Conservation (phyloP, 2,113 vertebrate genomes). For the Burhinus bistriatus region DNA sequence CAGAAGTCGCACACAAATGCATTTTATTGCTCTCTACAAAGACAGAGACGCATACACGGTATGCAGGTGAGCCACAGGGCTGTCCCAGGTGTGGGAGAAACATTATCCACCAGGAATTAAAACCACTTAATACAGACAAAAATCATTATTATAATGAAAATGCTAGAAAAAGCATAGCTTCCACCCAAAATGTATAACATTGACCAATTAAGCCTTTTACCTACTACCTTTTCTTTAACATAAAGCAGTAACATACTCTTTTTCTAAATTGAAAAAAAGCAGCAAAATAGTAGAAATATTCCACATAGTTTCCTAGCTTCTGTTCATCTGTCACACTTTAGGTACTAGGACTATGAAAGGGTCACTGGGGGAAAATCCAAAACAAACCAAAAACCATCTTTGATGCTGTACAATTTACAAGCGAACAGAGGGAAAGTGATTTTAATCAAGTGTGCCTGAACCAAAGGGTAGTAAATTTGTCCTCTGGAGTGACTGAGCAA, state of each 20-base stretch:
- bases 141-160: conserved; percentile 62
- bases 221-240: conserved; percentile 42
- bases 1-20: conserved; percentile 13
- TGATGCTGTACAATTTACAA: background rate
- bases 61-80: conserved; percentile 14
- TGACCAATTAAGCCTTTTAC: background rate
- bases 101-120: conserved; percentile 30
- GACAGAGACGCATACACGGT: conserved; percentile 34
- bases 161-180: conserved; percentile 39
- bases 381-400: background rate
- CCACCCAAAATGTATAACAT: conserved; percentile 41
- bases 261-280: conserved; percentile 26
- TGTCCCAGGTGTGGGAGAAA: conserved; percentile 42
- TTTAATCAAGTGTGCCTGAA: background rate
- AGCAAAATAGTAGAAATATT: conserved; percentile 53
- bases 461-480: background rate
- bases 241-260: conserved; percentile 22
- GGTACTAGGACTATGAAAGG: background rate
- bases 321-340: background rate
- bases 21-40: conserved; percentile 17
- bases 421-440: background rate
- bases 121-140: conserved; percentile 26
- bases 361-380: background rate
- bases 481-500: background rate
- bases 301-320: conserved; percentile 27